Evolutionary conservation across 1,140 invertebrate genomes (phyloP), one percentile per base, ranked within the genome.

Genomic region (Ceratitis capitata): DNA sequence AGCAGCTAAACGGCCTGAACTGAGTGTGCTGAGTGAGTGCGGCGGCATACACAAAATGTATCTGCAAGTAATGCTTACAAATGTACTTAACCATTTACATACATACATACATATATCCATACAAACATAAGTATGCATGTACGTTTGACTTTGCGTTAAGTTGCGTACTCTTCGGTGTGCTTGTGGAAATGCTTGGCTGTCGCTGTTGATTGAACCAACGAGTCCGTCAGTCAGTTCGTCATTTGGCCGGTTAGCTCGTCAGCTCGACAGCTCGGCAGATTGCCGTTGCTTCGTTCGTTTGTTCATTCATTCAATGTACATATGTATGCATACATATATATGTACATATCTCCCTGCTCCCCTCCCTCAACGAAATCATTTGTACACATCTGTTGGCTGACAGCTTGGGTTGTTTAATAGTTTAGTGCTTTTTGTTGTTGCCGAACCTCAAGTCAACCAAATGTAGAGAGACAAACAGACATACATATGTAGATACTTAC

Each of bases 21-120:
- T n/a, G n/a, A n/a, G n/a, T n/a, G n/a, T n/a, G n/a, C n/a, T n/a
- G n/a, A n/a, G n/a, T n/a, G n/a, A 6, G n/a, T 47, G 19, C 39
- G 64, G 64, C 64, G 64, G 69, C 69, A 78, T 78, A 78, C 39
- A 78, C 69, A 78, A 78, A 78, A 78, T 78, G 42, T 74, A 74
- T 74, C 39, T 45, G 35, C 39, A 61, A 26, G 26, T 7, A n/a
- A 29, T 61, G 26, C 26, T 23, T 26, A 61, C n/a, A 61, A 26
- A 61, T 61, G 56, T 61, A 61, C 56, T 23, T 26, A 61, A n/a
- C 0, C 10, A 12, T 61, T 9, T 42, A 14, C 39, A 19, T 23
- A 78, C 69, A 26, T n/a, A 45, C 69, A 42, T 3, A 69, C 35
- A 69, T 42, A 69, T 14, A 29, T 32, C 10, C 12, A n/a, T 42